Conservation (phyloP, 2,888 invertebrate species). For the Drosophila fungiperda region DNA sequence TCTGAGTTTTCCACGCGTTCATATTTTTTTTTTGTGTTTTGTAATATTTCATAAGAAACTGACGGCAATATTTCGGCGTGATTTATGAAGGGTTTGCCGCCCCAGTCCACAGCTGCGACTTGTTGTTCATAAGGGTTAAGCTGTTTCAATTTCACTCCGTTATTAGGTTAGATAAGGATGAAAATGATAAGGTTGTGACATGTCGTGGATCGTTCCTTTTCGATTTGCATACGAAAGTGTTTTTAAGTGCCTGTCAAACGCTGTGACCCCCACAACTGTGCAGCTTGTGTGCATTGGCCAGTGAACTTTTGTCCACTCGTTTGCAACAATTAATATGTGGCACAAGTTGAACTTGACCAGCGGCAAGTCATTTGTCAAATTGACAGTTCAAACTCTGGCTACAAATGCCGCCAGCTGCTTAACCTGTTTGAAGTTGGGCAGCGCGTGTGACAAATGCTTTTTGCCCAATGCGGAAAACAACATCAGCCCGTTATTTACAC, state of each 20-base stretch:
- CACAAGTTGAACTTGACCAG: constrained; percentile 55
- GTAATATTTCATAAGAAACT: constrained; percentile 65
- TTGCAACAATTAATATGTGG: constrained; percentile 50
- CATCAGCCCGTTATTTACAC: constrained; percentile 58
- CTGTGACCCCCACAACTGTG: constrained; percentile 55
- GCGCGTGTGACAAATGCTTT: constrained; percentile 59
- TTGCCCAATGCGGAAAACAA: constrained; percentile 38
- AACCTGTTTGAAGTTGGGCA: constrained; percentile 67
- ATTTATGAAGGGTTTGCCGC: constrained; percentile 64
- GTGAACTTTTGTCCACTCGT: constrained; percentile 57
- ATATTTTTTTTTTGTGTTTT: constrained; percentile 49
- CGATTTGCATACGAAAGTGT: constrained; percentile 40
- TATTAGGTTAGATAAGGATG: constrained; percentile 74
- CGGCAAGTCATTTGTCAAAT: constrained; percentile 68
- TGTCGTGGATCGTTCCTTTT: constrained; percentile 33
- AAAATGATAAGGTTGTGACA: constrained; percentile 77
- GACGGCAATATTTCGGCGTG: constrained; percentile 49
- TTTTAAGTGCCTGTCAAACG: constrained; percentile 28
- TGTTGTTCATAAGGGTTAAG: constrained; percentile 76
- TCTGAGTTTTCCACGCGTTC: constrained; percentile 64
- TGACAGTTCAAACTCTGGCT: constrained; percentile 49
- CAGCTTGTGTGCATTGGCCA: constrained; percentile 62
- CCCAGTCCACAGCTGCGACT: constrained; percentile 48
- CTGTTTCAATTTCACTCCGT: constrained; percentile 77
- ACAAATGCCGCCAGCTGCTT: constrained; percentile 61